Evolutionary conservation across 2,797 vertebrate species (phyloP), one percentile per base, ranked within the genome.

Genomic region (Dipus sagitta): DNA sequence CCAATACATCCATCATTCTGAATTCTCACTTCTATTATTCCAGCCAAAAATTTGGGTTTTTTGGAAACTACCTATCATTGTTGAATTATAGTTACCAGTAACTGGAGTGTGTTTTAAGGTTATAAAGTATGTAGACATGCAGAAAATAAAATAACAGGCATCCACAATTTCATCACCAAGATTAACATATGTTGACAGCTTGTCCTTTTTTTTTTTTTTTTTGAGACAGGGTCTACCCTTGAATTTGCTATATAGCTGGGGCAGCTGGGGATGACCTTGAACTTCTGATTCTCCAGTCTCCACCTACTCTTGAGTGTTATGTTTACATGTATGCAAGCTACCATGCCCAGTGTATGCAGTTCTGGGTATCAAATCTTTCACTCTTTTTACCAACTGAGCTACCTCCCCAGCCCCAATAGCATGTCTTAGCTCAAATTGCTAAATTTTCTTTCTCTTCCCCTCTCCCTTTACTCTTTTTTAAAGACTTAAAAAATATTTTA

Each of bases 111-210:
- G 60, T 85, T 93, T 70, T 21, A 71, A 82, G 84, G 23, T 76
- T 77, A 60, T 54, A 38, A 94, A 71, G 42, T 80, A 54, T 64
- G 72, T 60, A 86, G 90, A 71, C 47, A 47, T 32, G 12, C 26
- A 23, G 32, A 71, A 96, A 91, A 85, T 75, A 86, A 90, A 94
- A 67, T 4, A 47, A 30, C 64, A 93, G 80, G 74, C 15, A 88
- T 77, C 54, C 20, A 26, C 30, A 60, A 79, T 82, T 32, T 76
- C 65, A 79, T 91, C 64, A 86, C 86, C 20, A 65, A 80, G 62
- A 80, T 84, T 64, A 86, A 77, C 9, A 52, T n/a, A 72, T 81
- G 20, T 86, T 81, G 64, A 42, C 80, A 82, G 58, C 30, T 87
- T 86, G 23, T 54, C 52, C 13, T 58, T 58, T 58, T 58, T 54